Evolutionary conservation across 2,888 invertebrate species (phyloP), one percentile per base, ranked within the genome.

Genomic region (Zaprionus lineosus): DNA sequence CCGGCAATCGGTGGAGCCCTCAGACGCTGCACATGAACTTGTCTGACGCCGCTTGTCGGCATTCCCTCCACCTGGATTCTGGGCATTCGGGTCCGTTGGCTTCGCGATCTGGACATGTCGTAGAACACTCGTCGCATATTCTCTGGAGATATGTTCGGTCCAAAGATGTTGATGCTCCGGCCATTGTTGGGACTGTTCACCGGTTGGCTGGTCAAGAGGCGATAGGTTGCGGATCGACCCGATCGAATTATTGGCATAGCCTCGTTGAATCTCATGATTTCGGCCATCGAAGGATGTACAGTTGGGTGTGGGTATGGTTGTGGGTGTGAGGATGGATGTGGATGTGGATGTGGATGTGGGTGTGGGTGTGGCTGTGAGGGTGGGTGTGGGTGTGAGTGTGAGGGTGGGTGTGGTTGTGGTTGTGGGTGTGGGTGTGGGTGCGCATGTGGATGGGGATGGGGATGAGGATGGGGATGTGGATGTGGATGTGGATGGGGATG

Each of bases 111-210:
- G 2, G 19, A 12, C 0, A 55, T n/a, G 18, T 61, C 43, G 18
- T 41, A 52, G 8, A 73, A 57, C 3, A 39, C 9, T 1, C 71
- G 57, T 9, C 61, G 50, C 14, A 57, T 31, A 34, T 34, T 53
- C 9, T 67, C 53, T 0, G 44, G 14, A 4, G 18, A 15, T 0
- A 29, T 7, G 2, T 56, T 41, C 11, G 24, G 0, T 0, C 61
- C 59, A 11, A 63, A 63, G 3, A 71, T 39, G n/a, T 48, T 67
- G 0, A 64, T 24, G 37, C 19, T 46, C n/a, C 79, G 72, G 0
- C 56, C 59, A 16, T 31, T 65, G 34, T 3, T 15, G 2, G 44
- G 21, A 0, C 28, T 48, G 9, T 39, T 60, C 1, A 34, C 7
- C 9, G 53, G 19, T 11, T 47, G 68, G 9, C 33, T 63, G 43